Base-by-base conservation (phyloP, 2,888 invertebrate species). In the Ctenicera cuprea region DNA sequence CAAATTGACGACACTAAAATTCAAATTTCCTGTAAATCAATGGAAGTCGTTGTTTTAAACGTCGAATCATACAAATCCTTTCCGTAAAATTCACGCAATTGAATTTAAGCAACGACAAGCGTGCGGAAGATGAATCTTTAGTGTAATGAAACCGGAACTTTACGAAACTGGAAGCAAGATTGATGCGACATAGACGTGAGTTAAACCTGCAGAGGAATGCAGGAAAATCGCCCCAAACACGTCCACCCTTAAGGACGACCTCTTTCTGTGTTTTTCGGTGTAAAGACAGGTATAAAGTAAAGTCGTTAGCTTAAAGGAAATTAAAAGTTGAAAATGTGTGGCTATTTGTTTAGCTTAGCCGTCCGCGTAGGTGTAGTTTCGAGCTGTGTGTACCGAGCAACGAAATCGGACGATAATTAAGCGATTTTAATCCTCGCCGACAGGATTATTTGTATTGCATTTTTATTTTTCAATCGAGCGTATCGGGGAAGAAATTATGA, bases 71-170 rank as follows among this genome's bases (percentile, higher is more conserved):
- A 38, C 62, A 45, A 62, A 45, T 62, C 62, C 62, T 62, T 62
- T 45, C 45, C 62, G 59, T 59, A 62, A 62, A 62, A 30, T 45
- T 22, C 57, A 64, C 57, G 65, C 65, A 75, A 72, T 75, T 68
- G 72, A 69, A 75, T 69, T 57, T 64, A 71, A 71, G 68, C 67
- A 72, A 65, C 80, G 76, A 77, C 71, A 71, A 78, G 76, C 78
- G 78, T 76, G 76, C 76, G 76, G 80, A 84, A 84, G 84, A 85
- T 82, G 83, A 83, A 85, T 84, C 83, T 83, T 80, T 79, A 80
- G 79, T 80, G 82, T 83, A 84, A 85, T 85, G 84, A 85, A 85
- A 85, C 83, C 82, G 82, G 83, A 83, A 83, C 81, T 80, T 78
- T 77, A 73, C 78, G 82, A 80, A 80, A 80, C 78, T 77, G 82